Evolutionary conservation across 2,797 vertebrate genomes (phyloP), one percentile per base, ranked within the genome.

Genomic region (Macrochelys suwanniensis): DNA sequence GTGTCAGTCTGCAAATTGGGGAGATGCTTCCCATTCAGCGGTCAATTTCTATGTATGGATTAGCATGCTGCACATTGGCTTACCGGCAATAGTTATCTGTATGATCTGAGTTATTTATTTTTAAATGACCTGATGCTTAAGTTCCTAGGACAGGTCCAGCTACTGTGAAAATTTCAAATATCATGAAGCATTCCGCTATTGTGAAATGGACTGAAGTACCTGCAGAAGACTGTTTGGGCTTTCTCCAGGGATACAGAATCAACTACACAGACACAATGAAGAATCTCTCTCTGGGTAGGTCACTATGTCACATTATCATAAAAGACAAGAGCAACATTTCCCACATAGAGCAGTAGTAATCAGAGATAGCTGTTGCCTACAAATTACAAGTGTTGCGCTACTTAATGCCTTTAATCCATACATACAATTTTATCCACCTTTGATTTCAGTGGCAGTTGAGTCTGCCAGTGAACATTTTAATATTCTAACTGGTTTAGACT

Each of bases 211-310:
- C 82, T 0, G 6, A 97, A n/a, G 98, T 99, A 95, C 92, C 97
- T 31, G 97, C 98, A 16, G 97, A 99, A 42, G 98, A 99, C 28
- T 1, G 97, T 78, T 76, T 97, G 93, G 99, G 99, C 1, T 98
- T 99, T 92, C 98, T 99, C 13, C 96, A 92, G 86, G 99, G 98
- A 68, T 99, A 99, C 92, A 94, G 88, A 23, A 96, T 99, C 92
- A 78, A 95, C 96, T 98, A 97, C 86, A 89, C 11, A 1, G 97
- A 98, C 83, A 92, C 92, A 56, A 26, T 9, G 0, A 84, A 47
- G 47, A 94, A 86, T 7, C 85, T 25, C 31, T 94, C 93, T 82
- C 49, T 13, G 7, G n/a, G 97, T 97, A 97, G 78, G 95, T 85
- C 53, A 76, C 47, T 1, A 0, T 9, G 80, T 45, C 53, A 80